Conservation (phyloP, 2,113 vertebrate species). For the Grammomys surdaster region DNA sequence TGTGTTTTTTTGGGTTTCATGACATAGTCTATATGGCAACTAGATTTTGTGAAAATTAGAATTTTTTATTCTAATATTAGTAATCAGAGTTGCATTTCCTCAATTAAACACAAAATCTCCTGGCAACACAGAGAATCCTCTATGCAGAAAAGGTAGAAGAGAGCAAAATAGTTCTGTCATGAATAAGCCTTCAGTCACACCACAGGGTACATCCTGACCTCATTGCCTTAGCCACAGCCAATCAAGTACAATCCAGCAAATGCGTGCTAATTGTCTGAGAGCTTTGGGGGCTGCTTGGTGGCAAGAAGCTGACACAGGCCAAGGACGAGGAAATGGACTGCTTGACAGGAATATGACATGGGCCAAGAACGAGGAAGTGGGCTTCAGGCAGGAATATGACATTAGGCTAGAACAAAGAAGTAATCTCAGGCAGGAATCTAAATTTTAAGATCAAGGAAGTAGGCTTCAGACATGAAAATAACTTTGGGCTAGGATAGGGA, state of each 20-base stretch:
- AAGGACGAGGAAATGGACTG: too few species aligned
- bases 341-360: too few species aligned
- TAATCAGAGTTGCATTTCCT: conserved; percentile 8
- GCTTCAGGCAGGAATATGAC: too few species aligned
- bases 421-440: too few species aligned
- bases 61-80: not conserved
- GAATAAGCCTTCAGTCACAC: not conserved
- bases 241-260: not conserved
- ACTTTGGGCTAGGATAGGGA: too few species aligned
- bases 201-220: not conserved
- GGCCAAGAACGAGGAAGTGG: too few species aligned
- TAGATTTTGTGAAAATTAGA: conserved; percentile 26
- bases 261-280: not conserved
- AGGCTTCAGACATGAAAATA: too few species aligned
- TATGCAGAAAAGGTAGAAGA: conserved; percentile 1
- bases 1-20: not conserved
- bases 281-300: too few species aligned
- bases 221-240: not conserved
- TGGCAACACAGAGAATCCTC: not conserved
- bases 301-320: too few species aligned
- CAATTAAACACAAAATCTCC: conserved; percentile 44
- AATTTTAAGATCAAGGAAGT: too few species aligned
- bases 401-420: too few species aligned
- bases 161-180: conserved; percentile 6
- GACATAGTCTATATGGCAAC: not conserved